phyloP scores from a whole-genome alignment of 2,113 vertebrate species.

The Pterocles burchelli region DNA sequence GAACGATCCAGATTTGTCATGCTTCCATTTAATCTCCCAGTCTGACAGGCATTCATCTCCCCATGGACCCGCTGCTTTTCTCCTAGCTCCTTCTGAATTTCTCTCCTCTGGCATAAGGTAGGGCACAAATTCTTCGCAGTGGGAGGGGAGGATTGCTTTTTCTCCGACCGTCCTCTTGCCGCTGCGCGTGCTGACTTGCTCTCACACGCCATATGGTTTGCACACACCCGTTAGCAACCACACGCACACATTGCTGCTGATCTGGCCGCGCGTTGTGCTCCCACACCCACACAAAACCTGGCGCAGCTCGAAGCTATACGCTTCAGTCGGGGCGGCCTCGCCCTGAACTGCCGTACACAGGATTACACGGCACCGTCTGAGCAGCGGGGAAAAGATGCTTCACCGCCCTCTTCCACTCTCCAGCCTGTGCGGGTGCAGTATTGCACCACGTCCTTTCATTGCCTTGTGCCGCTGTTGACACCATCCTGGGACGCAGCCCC shows the following conservation, averaged over 20 bases:
- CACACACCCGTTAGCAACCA: not conserved
- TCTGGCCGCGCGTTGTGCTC: not conserved
- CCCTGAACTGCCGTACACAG: not conserved
- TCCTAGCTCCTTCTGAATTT: not conserved
- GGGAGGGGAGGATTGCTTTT: not conserved
- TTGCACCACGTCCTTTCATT: not conserved
- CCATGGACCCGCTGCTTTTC: not conserved
- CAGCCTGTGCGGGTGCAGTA: fast-evolving
- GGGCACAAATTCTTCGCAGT: not conserved
- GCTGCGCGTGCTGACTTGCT: not conserved
- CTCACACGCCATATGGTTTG: not conserved
- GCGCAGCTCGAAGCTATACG: not conserved
- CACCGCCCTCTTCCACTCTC: not conserved
- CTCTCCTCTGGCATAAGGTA: not conserved
- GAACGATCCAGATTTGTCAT: constrained; percentile 41
- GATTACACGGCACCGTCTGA: not conserved
- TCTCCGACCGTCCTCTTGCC: not conserved
- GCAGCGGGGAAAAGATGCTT: not conserved
- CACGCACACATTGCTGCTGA: fast-evolving
- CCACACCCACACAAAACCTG: not conserved
- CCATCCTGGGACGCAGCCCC: not conserved
- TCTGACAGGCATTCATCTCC: not conserved
- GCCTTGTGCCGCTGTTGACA: not conserved
- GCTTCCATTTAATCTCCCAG: constrained; percentile 33
- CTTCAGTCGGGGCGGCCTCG: not conserved